Evolutionary conservation across 2,888 invertebrate genomes (phyloP).

Genomic region (Hipparchia sbordonii): DNA sequence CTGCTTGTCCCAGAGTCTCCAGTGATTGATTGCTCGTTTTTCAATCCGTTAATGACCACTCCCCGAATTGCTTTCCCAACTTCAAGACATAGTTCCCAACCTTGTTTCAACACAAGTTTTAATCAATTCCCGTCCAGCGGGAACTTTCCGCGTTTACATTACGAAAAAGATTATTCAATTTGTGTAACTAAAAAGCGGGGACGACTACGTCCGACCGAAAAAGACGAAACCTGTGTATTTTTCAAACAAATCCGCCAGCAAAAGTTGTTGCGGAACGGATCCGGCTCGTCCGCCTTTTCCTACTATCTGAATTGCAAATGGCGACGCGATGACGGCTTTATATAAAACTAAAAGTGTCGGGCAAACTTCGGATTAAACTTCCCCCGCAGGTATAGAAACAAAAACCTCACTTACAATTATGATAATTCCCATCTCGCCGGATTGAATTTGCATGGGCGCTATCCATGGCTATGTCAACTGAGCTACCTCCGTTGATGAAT

Average conservation of each 20-base stretch:
- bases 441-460: constrained; percentile 80
- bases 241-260: constrained; percentile 72
- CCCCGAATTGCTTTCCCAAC: constrained; percentile 21
- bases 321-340: constrained; percentile 74
- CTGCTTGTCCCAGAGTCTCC: constrained; percentile 1
- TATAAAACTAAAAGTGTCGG: constrained; percentile 81
- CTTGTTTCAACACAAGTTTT: constrained; percentile 38
- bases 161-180: constrained; percentile 65
- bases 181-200: constrained; percentile 64
- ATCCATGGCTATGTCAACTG: constrained; percentile 81
- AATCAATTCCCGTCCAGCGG: constrained; percentile 39
- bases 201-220: constrained; percentile 55
- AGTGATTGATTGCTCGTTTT: constrained; percentile 23
- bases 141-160: constrained; percentile 43
- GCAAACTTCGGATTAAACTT: constrained; percentile 82
- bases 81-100: constrained; percentile 24
- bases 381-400: constrained; percentile 78
- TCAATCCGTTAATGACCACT: constrained; percentile 25
- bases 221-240: constrained; percentile 68
- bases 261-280: constrained; percentile 67
- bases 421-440: constrained; percentile 79
- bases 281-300: constrained; percentile 72
- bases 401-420: constrained; percentile 82
- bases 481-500: constrained; percentile 76
- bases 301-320: constrained; percentile 81